Base-by-base conservation (phyloP, 2,888 invertebrate genomes). In the Brenthis hecate region DNA sequence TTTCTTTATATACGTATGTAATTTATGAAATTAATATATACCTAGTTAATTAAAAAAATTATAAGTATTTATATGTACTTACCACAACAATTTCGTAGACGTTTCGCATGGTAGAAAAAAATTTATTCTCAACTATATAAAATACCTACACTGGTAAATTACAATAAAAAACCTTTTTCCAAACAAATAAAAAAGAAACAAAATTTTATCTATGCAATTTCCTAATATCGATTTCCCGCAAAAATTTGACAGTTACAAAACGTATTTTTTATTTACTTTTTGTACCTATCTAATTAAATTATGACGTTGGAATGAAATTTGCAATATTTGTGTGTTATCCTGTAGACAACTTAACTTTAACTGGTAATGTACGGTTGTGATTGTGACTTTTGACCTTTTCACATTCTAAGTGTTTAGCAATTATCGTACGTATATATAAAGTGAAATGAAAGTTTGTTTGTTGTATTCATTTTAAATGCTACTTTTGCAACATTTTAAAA, bases 301-400 rank as follows among this genome's bases (percentile, higher is more conserved):
- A 6, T 16, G 5, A 19, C 19, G 32, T 6, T 16, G 11, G 16
- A 43, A 32, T n/a, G 2, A 23, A 19, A 47, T 19, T 47, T 14
- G 19, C 57, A 8, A 57, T 19, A 43, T 13, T 13, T 47, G 13
- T 47, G 43, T 57, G 13, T 57, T 43, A 47, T 47, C 6, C 3
- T 16, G 6, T 47, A 43, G 43, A 47, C 43, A 47, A 43, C 43
- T 57, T 14, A 3, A 19, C 19, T 19, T 57, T 16, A 19, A 57
- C 57, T 57, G 57, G 47, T 47, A 23, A 13, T 43, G 57, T 19
- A 23, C 23, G 5, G 47, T 19, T 43, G 19, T 47, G 57, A 47
- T 57, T 57, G 43, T 43, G 19, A 57, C 57, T 57, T 57, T 57
- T 57, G 57, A 57, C 57, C 57, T 57, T 57, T 47, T 57, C 43